Evolutionary conservation across 2,797 vertebrate species (phyloP), one percentile per base, ranked within the genome.

Genomic region (Artibeus lituratus): DNA sequence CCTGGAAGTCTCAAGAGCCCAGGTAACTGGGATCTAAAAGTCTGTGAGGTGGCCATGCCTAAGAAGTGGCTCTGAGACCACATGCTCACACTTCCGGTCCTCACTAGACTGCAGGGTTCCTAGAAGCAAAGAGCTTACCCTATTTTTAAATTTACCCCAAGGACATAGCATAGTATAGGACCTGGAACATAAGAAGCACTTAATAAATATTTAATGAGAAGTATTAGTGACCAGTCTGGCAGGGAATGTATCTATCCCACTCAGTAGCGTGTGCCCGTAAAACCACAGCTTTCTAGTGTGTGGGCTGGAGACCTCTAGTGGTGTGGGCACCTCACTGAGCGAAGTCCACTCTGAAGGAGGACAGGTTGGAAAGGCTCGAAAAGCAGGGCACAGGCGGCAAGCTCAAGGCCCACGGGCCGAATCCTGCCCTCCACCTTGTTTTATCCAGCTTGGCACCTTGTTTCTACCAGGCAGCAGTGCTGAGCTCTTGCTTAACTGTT

Each of bases 271-370:
- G 18, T 26, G 51, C 29, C 37, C 77, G 21, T 21, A 65, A 90
- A 91, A 70, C 16, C 72, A 44, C 51, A 51, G 24, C 42, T 87
- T 94, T 72, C 92, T 90, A 2, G 35, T 82, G 24, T 67, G 77
- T 94, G 95, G 76, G 73, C 92, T 95, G 93, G 94, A 96, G 97
- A 76, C 97, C 96, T 96, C 97, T 95, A 97, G 97, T 83, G 96
- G 97, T 47, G 14, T 35, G 44, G 47, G 32, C n/a, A 35, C 53
- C 10, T 86, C 82, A 86, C 35, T 2, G 47, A 16, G 73, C 51
- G 69, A 89, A 44, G 55, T 24, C 82, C 86, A 59, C 59, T 49
- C 44, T 35, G 70, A 67, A 91, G 42, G 2, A 22, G 26, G 29
- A 7, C 37, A 3, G n/a, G 6, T 0, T 42, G 3, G 10, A 74